Conservation (phyloP, 2,888 invertebrate genomes). For the Drosophila sordidula region DNA sequence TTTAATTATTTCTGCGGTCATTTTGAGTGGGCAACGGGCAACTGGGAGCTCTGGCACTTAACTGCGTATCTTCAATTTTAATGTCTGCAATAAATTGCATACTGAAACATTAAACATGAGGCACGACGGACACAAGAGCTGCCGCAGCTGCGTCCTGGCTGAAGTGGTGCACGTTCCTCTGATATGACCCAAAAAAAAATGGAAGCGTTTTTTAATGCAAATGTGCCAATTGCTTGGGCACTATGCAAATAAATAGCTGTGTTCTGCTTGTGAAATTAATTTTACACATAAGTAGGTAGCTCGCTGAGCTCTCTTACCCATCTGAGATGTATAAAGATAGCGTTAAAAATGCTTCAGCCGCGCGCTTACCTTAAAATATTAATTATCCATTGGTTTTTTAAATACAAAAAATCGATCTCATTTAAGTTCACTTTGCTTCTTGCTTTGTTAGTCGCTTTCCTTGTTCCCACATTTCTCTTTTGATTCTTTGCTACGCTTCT, state of each 20-base stretch:
- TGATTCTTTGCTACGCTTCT: background rate
- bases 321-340: background rate
- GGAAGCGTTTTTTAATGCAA: slow-evolving; percentile 13
- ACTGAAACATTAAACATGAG: slow-evolving; percentile 52
- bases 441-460: background rate
- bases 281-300: slow-evolving; percentile 4
- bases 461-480: background rate
- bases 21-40: slow-evolving; percentile 1
- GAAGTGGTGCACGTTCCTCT: slow-evolving; percentile 18
- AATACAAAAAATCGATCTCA: background rate
- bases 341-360: background rate
- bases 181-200: background rate
- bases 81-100: slow-evolving; percentile 59
- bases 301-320: background rate
- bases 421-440: too few species aligned
- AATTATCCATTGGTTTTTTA: background rate
- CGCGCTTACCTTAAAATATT: background rate
- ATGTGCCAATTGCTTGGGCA: slow-evolving; percentile 16
- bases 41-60: slow-evolving; percentile 2
- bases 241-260: slow-evolving; percentile 30
- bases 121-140: background rate
- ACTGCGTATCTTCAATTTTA: slow-evolving; percentile 31
- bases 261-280: slow-evolving; percentile 6
- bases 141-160: slow-evolving; percentile 5
- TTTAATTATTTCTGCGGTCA: slow-evolving; percentile 65